Conservation (phyloP, 2,888 invertebrate genomes). For the Brenthis ino region DNA sequence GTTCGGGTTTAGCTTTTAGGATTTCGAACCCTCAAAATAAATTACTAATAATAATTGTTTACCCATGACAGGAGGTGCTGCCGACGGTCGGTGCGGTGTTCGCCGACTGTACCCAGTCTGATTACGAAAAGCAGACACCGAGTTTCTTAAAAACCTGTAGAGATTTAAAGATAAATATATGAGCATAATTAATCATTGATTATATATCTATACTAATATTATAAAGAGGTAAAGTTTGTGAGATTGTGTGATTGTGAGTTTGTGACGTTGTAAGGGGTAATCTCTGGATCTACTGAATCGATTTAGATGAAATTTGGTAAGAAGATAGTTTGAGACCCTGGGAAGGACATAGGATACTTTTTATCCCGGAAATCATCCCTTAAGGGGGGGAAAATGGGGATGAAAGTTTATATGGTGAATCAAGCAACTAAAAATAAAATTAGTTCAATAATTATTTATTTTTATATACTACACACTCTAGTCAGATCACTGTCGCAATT, state of each 20-base stretch:
- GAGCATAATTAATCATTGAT: neutral
- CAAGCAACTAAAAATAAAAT: neutral
- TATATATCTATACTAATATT: neutral
- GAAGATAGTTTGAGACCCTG: too few species aligned
- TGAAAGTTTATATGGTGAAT: too few species aligned
- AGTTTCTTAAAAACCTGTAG: conserved; percentile 90
- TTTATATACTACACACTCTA: neutral
- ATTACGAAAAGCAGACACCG: conserved; percentile 94
- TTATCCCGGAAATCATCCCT: too few species aligned
- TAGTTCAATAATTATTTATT: neutral
- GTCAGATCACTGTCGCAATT: too few species aligned
- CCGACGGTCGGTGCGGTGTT: conserved; percentile 66
- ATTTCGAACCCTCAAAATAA: neutral
- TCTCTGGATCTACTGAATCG: too few species aligned
- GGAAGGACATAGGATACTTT: too few species aligned
- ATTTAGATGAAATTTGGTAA: too few species aligned
- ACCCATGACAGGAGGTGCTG: conserved; percentile 53
- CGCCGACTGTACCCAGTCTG: conserved; percentile 91
- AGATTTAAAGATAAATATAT: conserved; percentile 22
- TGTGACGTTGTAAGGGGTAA: too few species aligned
- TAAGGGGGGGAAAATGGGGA: too few species aligned
- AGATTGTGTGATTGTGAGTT: too few species aligned
- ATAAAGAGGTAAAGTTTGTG: too few species aligned
- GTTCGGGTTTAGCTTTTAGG: neutral
- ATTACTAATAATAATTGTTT: conserved; percentile 18